Evolutionary conservation across 2,797 vertebrate genomes (phyloP).

Genomic region (Erpetoichthys calabaricus): DNA sequence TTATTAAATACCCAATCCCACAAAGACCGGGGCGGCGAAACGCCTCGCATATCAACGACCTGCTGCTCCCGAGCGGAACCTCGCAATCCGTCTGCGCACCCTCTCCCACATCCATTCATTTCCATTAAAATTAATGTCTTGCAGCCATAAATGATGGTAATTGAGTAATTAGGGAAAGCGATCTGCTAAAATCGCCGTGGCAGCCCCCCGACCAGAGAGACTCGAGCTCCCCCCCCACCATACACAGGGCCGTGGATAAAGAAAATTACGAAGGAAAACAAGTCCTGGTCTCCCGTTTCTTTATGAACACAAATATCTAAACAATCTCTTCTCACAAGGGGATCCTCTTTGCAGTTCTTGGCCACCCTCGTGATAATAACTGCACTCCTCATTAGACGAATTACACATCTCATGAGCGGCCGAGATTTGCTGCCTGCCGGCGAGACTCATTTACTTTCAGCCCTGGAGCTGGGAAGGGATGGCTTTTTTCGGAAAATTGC

Average conservation of each 20-base stretch:
- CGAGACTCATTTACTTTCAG: constrained; percentile 57
- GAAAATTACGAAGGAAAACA: constrained; percentile 47
- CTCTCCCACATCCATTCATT: constrained; percentile 56
- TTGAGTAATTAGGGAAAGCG: constrained; percentile 60
- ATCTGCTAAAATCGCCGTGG: constrained; percentile 2
- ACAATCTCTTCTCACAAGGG: constrained; percentile 66
- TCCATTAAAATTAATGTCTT: constrained; percentile 70
- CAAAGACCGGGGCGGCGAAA: constrained; percentile 17
- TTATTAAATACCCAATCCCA: constrained; percentile 41
- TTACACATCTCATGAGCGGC: constrained; percentile 24
- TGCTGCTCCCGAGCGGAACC: constrained; percentile 14
- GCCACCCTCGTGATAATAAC: constrained; percentile 71
- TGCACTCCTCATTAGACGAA: constrained; percentile 69
- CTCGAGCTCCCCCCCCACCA: too few relatives aligned
- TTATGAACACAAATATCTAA: constrained; percentile 68
- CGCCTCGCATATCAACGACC: constrained; percentile 19
- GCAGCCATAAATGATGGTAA: constrained; percentile 52
- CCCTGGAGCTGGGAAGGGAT: constrained; percentile 27
- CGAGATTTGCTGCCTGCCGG: constrained; percentile 24
- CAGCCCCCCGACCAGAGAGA: too few relatives aligned
- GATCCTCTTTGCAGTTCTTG: constrained; percentile 49
- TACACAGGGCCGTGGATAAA: not conserved
- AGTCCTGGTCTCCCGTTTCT: constrained; percentile 47
- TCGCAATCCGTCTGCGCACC: constrained; percentile 29
- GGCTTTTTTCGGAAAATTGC: constrained; percentile 25